These are phyloP conservation scores for Xylocampa areola DNA, from an alignment of 2,888 invertebrate species.

Conservation along the genomic window DNA sequence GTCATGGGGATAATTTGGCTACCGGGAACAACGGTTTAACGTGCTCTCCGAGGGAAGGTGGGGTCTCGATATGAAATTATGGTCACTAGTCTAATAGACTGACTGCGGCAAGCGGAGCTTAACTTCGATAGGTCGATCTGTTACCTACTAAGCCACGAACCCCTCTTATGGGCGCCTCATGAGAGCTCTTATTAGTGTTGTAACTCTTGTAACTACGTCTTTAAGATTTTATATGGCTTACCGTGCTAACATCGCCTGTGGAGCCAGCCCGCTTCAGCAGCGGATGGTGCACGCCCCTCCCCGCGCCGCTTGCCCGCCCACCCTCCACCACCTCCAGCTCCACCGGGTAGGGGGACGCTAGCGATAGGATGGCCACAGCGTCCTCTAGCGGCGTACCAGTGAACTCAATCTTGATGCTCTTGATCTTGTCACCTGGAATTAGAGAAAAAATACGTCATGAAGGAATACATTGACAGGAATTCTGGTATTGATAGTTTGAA, in stretches of 20 bases:
- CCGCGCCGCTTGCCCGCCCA: conserved; percentile 78
- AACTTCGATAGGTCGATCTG: too few species aligned
- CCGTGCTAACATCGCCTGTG: conserved; percentile 93
- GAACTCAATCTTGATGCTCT: conserved; percentile 96
- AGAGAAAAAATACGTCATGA: background rate
- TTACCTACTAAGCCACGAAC: too few species aligned
- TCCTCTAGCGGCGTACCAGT: conserved; percentile 97
- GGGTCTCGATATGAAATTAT: too few species aligned
- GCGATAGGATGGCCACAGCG: conserved; percentile 96
- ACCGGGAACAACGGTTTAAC: too few species aligned
- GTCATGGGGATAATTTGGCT: too few species aligned
- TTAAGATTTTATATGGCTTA: conserved; percentile 63
- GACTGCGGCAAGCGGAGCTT: too few species aligned
- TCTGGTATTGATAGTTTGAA: too few species aligned
- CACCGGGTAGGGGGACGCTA: conserved; percentile 97
- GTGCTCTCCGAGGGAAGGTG: too few species aligned
- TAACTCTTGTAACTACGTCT: background rate
- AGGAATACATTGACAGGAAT: too few species aligned
- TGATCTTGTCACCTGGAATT: conserved; percentile 95
- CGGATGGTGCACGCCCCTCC: conserved; percentile 92
- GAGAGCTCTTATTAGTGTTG: too few species aligned
- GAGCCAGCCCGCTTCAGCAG: conserved; percentile 94
- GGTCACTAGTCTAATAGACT: too few species aligned
- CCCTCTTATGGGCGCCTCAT: too few species aligned
- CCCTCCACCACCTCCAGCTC: conserved; percentile 92